Percentiles rank a stretch among this genome's conserved stretches.
Evolutionary conservation across 1,140 invertebrate species (phyloP).

Genomic region (Atta texana): DNA sequence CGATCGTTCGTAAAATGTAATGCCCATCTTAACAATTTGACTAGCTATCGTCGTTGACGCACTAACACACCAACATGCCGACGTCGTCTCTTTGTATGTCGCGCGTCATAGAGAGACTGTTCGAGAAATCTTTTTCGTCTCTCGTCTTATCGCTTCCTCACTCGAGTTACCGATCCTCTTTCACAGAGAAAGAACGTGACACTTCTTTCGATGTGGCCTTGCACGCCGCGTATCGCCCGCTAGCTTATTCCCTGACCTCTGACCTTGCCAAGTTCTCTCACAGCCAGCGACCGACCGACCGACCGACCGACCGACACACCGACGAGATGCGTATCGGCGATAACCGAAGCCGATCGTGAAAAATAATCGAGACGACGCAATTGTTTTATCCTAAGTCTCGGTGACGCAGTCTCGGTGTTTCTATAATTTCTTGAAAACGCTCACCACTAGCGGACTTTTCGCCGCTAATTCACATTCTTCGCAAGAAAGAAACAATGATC

Average conservation of each 20-base stretch:
- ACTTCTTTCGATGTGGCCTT: conserved; percentile 60
- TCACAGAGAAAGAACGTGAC: conserved; percentile 23
- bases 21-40: conserved; percentile 72
- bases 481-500: background rate
- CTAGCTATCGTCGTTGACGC: conserved; percentile 59
- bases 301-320: background rate
- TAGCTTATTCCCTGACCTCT: conserved; percentile 64
- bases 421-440: background rate
- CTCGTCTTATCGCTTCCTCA: background rate
- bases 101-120: conserved; percentile 5
- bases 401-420: background rate
- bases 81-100: conserved; percentile 7
- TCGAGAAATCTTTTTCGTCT: background rate
- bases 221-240: conserved; percentile 61
- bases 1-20: conserved; percentile 64
- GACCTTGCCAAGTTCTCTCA: conserved; percentile 39
- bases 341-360: conserved; percentile 52
- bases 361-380: conserved; percentile 44
- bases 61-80: conserved; percentile 17
- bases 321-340: conserved; percentile 61
- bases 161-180: conserved; percentile 37
- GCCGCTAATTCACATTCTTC: background rate
- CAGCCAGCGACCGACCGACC: background rate
- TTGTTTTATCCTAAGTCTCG: background rate
- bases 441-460: background rate